Evolutionary conservation across 1,140 invertebrate genomes (phyloP).

Genomic region (Tetranychus cinnabarinus): DNA sequence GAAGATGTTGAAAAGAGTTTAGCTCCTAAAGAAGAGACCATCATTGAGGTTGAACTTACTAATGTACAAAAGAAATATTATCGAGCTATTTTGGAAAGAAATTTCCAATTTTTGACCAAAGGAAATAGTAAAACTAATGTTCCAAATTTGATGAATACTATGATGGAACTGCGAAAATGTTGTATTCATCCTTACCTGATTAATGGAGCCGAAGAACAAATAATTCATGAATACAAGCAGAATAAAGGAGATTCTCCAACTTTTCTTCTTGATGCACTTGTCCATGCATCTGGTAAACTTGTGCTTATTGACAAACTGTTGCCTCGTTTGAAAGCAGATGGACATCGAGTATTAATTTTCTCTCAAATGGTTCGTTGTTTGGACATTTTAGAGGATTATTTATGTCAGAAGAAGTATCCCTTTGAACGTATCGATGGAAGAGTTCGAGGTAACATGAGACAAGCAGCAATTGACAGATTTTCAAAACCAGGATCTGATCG

Average conservation of each 20-base stretch:
- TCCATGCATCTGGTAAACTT: conserved; percentile 93
- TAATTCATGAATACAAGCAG: conserved; percentile 69
- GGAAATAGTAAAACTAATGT: conserved; percentile 79
- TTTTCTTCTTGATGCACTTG: conserved; percentile 36
- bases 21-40: conserved; percentile 97
- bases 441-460: conserved; percentile 84
- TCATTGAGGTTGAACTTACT: conserved; percentile 93
- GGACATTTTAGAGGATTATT: conserved; percentile 93
- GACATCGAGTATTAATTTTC: conserved; percentile 90
- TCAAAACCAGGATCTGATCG: conserved; percentile 79
- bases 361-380: conserved; percentile 99
- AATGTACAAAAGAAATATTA: conserved; percentile 99
- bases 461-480: conserved; percentile 96
- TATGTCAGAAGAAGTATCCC: conserved; percentile 68
- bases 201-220: conserved; percentile 94
- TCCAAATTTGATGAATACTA: conserved; percentile 98
- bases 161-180: conserved; percentile 99
- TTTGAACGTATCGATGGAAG: conserved; percentile 95
- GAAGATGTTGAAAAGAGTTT: conserved; percentile 98
- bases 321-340: conserved; percentile 80
- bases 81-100: conserved; percentile 88
- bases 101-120: conserved; percentile 93
- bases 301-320: conserved; percentile 94
- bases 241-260: conserved; percentile 30
- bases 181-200: conserved; percentile 97